These are phyloP conservation scores for Pyralis farinalis DNA, from an alignment of 2,888 invertebrate species.

Conservation along the genomic window DNA sequence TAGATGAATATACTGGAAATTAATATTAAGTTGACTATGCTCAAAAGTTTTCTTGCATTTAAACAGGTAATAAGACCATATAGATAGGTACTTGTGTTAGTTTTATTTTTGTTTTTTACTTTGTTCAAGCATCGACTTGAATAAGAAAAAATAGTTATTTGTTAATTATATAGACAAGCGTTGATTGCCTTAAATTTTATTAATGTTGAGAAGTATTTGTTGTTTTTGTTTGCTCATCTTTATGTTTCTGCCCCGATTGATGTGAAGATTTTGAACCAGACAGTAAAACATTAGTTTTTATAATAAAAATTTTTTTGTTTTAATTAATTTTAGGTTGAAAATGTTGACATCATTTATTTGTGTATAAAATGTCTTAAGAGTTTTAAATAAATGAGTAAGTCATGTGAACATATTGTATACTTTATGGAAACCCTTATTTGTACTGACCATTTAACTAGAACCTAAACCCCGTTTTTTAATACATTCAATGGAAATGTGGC, in stretches of 20 bases:
- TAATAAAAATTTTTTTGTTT: constrained; percentile 20
- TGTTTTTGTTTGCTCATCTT: too few relatives aligned
- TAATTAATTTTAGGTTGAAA: neutral
- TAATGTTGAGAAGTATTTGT: neutral
- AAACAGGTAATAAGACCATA: constrained; percentile 11
- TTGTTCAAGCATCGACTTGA: constrained; percentile 14
- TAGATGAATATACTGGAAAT: constrained; percentile 54
- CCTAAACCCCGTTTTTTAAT: too few relatives aligned
- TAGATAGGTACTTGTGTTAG: neutral
- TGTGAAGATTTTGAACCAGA: constrained; percentile 10
- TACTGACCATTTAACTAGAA: too few relatives aligned
- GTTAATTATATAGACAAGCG: too few relatives aligned
- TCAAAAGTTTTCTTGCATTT: constrained; percentile 7
- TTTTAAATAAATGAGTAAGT: too few relatives aligned
- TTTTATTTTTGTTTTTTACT: constrained; percentile 6
- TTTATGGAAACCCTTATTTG: too few relatives aligned
- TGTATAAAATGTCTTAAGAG: too few relatives aligned
- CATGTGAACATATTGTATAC: too few relatives aligned
- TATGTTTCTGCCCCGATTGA: neutral
- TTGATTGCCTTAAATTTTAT: constrained; percentile 11
- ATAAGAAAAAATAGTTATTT: constrained; percentile 15
- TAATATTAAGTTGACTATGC: constrained; percentile 1
- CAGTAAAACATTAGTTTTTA: constrained; percentile 18
- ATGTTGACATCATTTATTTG: too few relatives aligned
- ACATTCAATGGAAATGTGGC: too few relatives aligned